phyloP scores from a whole-genome alignment of 23 tunicate species.

The Halocynthia roretzi region DNA sequence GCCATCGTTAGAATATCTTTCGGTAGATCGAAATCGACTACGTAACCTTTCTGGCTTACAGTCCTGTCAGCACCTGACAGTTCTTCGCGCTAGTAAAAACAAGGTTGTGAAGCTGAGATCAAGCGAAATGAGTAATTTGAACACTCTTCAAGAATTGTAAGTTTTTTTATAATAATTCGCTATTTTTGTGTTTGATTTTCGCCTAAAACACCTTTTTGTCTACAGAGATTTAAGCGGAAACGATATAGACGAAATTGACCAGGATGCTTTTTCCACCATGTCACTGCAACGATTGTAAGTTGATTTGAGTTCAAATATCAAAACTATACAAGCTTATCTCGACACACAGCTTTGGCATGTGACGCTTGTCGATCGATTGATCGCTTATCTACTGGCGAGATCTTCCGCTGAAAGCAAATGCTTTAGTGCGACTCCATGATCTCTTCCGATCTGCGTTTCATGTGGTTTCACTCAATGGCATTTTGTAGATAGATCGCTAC shows the following conservation, averaged over 20 bases:
- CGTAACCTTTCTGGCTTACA: constrained; percentile 32
- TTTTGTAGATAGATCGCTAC: too few species aligned
- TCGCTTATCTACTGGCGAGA: too few species aligned
- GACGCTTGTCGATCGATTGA: too few species aligned
- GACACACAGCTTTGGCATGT: too few species aligned
- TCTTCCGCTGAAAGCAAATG: not conserved
- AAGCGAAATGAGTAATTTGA: constrained; percentile 36
- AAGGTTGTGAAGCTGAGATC: constrained; percentile 5
- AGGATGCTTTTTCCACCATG: constrained; percentile 37
- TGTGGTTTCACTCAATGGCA: too few species aligned
- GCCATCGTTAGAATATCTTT: constrained; percentile 14
- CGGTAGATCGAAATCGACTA: constrained; percentile 33
- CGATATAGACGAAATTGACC: constrained; percentile 28
- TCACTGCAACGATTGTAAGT: constrained; percentile 49
- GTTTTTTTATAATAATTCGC: not conserved
- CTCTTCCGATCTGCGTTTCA: too few species aligned
- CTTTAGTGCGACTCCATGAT: not conserved
- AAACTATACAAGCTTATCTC: too few species aligned
- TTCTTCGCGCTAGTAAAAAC: constrained; percentile 41
- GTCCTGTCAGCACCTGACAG: constrained; percentile 27
- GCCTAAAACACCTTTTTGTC: not conserved
- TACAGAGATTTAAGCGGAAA: constrained; percentile 57
- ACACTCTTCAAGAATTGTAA: constrained; percentile 42
- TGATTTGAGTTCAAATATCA: too few species aligned
- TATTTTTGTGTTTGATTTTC: not conserved